A percentile compares a stretch with the other conserved stretches of the same genome.
Conservation (phyloP, 2,797 vertebrate species). For the Leptodactylus fallax region DNA sequence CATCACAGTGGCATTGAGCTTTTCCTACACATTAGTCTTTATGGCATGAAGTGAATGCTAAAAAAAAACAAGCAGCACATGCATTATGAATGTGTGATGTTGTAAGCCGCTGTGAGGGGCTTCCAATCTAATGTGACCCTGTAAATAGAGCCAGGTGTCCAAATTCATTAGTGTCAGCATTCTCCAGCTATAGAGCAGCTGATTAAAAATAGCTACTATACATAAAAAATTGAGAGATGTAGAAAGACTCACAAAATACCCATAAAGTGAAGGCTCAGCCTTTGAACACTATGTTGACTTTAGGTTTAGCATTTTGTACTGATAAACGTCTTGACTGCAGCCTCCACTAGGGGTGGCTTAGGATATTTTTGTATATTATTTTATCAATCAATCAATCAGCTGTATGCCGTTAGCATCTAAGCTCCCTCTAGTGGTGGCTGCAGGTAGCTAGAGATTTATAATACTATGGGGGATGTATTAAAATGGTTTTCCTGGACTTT, state of each 20-base stretch:
- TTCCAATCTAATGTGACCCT: slow-evolving; percentile 33
- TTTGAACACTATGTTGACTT: not conserved
- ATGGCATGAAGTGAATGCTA: slow-evolving; percentile 1
- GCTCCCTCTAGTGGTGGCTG: too few species aligned
- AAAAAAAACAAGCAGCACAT: slow-evolving; percentile 26
- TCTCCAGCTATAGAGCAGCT: slow-evolving; percentile 13
- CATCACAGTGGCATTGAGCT: not conserved
- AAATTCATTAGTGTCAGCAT: slow-evolving; percentile 18
- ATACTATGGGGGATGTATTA: too few species aligned
- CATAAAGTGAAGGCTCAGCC: too few species aligned
- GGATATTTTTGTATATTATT: too few species aligned
- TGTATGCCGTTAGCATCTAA: too few species aligned
- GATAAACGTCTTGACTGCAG: too few species aligned
- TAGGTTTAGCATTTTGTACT: not conserved
- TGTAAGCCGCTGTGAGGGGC: not conserved
- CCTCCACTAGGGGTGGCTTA: too few species aligned
- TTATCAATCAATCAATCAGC: too few species aligned
- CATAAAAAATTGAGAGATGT: not conserved
- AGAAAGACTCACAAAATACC: not conserved
- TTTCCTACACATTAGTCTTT: slow-evolving; percentile 5
- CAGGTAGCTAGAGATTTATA: too few species aligned
- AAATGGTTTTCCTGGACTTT: too few species aligned
- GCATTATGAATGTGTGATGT: slow-evolving; percentile 41
- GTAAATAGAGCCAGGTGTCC: slow-evolving; percentile 20
- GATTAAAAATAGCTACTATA: not conserved